Conservation (phyloP, 2,113 vertebrate species). For the Phyllopteryx taeniolatus region DNA sequence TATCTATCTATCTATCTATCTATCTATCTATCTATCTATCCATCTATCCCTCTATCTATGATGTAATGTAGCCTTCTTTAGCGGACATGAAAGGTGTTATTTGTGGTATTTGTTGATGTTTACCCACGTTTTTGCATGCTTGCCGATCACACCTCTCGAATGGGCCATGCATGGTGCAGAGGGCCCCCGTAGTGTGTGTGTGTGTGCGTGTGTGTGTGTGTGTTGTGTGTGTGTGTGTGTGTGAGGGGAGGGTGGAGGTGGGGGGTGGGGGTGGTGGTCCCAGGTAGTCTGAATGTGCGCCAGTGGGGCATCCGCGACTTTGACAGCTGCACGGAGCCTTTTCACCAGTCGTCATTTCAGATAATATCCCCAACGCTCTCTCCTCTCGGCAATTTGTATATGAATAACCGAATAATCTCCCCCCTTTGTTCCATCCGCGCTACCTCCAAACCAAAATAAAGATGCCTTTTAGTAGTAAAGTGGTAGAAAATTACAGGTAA, state of each 20-base stretch:
- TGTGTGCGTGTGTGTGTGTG: neutral
- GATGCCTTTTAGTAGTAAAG: slow-evolving; percentile 99
- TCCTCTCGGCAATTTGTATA: slow-evolving; percentile 99
- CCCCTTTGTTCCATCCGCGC: slow-evolving; percentile 99
- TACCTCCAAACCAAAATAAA: slow-evolving; percentile 99
- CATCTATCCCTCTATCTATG: slow-evolving; percentile 32
- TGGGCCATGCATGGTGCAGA: slow-evolving; percentile 27
- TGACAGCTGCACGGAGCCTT: slow-evolving; percentile 93
- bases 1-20: slow-evolving; percentile 25
- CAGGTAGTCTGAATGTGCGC: slow-evolving; percentile 63
- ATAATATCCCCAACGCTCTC: slow-evolving; percentile 96
- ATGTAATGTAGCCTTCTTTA: neutral
- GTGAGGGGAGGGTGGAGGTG: neutral
- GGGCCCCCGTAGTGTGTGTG: neutral
- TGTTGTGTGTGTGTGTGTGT: too few species aligned
- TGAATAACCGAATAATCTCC: slow-evolving; percentile 99
- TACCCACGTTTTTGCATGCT: slow-evolving; percentile 43
- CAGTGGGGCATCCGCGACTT: slow-evolving; percentile 78
- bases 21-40: slow-evolving; percentile 21
- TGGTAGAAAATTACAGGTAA: slow-evolving; percentile 99
- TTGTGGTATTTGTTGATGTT: slow-evolving; percentile 53
- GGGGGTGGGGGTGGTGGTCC: slow-evolving; percentile 22
- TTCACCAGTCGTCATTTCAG: slow-evolving; percentile 95
- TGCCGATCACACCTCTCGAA: neutral
- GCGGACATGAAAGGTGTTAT: slow-evolving; percentile 9